These are phyloP conservation scores for Engystomops pustulosus DNA, from an alignment of 2,113 vertebrate genomes.

Conservation along the genomic window DNA sequence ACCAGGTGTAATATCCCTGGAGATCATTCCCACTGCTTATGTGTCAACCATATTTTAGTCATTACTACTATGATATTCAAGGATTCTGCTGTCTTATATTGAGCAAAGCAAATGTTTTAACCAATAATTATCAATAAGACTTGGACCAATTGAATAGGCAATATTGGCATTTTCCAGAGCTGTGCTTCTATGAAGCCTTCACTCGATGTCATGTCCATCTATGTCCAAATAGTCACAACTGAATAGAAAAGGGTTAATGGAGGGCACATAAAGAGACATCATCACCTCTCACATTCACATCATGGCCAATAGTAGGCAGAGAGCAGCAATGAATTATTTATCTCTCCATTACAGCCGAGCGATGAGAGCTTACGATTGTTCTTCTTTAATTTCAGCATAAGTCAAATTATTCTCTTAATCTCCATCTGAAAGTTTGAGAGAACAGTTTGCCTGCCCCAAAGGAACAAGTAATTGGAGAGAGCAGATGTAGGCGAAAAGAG, in stretches of 20 bases:
- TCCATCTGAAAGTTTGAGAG: slow-evolving; percentile 37
- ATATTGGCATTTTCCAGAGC: neutral
- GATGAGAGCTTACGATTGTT: slow-evolving; percentile 40
- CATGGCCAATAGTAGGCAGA: neutral
- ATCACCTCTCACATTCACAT: neutral
- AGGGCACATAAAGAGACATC: neutral
- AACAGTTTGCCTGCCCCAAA: slow-evolving; percentile 28
- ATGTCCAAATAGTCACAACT: neutral
- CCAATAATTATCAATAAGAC: too few relatives aligned
- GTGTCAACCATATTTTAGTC: too few relatives aligned
- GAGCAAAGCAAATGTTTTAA: too few relatives aligned
- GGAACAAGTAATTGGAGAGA: slow-evolving; percentile 26
- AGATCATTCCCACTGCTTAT: too few relatives aligned
- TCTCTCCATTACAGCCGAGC: slow-evolving; percentile 44
- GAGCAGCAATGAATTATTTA: slow-evolving; percentile 42
- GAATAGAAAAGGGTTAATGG: neutral
- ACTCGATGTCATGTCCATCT: neutral
- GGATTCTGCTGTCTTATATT: neutral
- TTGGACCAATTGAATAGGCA: too few relatives aligned
- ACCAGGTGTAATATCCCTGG: too few relatives aligned
- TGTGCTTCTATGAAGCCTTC: neutral
- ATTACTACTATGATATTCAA: too few relatives aligned
- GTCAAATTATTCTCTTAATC: slow-evolving; percentile 54
- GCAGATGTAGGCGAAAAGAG: slow-evolving; percentile 17
- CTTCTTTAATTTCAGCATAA: slow-evolving; percentile 51